A percentile compares a stretch with the other conserved stretches of the same genome.
Evolutionary conservation across 2,797 vertebrate genomes (phyloP).

Genomic region (Alcedo atthis): DNA sequence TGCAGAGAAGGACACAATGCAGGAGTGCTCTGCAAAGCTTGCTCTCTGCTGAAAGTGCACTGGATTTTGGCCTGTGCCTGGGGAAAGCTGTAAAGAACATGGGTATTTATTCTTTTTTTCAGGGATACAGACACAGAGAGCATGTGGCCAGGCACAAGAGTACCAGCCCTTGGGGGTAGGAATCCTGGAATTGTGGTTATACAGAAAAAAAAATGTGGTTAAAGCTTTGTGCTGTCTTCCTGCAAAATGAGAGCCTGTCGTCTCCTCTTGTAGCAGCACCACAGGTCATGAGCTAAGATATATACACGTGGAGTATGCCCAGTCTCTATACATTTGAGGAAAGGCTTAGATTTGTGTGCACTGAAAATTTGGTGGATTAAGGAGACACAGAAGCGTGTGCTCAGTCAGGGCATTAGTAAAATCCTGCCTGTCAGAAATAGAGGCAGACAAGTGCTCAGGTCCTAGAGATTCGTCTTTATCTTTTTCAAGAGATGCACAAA

Average conservation of each 20-base stretch:
- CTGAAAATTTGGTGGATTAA: slow-evolving; percentile 43
- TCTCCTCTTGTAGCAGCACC: background rate
- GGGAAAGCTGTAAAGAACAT: background rate
- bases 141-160: background rate
- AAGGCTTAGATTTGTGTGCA: slow-evolving; percentile 53
- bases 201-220: background rate
- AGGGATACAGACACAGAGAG: background rate
- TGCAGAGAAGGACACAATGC: slow-evolving; percentile 3
- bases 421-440: background rate
- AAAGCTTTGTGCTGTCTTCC: background rate
- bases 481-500: slow-evolving; percentile 15
- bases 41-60: background rate
- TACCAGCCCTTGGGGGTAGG: background rate
- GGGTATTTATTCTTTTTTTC: background rate
- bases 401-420: background rate
- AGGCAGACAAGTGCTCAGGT: background rate
- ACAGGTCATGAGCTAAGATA: background rate
- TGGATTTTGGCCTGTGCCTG: background rate
- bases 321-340: background rate
- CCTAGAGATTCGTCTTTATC: slow-evolving; percentile 9
- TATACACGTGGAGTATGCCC: background rate
- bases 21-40: slow-evolving; percentile 7
- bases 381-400: background rate
- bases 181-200: background rate
- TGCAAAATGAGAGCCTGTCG: background rate